These are phyloP conservation scores for Sipha maydis DNA, from an alignment of 2,888 invertebrate genomes.

Conservation along the genomic window DNA sequence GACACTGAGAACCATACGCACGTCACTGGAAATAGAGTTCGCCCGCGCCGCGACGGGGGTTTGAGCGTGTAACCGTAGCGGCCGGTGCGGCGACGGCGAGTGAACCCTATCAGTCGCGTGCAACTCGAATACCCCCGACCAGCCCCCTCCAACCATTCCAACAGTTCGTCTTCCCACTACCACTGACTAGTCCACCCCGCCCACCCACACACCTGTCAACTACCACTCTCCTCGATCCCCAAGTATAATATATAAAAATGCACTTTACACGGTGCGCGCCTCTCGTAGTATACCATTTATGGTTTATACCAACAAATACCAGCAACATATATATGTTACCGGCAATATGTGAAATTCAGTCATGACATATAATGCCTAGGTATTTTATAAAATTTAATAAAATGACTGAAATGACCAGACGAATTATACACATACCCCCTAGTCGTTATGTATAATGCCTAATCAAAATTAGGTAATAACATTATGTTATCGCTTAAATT, in stretches of 20 bases:
- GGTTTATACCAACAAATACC: no score
- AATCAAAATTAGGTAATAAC: no score
- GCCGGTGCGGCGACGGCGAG: conserved; percentile 30
- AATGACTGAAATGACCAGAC: no score
- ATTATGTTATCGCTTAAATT: no score
- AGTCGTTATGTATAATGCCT: no score
- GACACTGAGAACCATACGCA: conserved; percentile 42
- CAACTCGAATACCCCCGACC: neutral
- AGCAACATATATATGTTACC: neutral
- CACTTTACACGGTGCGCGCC: no score
- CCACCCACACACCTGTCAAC: neutral
- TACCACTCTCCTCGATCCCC: neutral
- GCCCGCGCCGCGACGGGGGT: neutral
- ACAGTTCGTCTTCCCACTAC: neutral
- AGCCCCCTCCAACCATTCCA: neutral
- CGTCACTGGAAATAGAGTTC: neutral
- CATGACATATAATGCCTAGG: no score
- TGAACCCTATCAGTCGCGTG: conserved; percentile 41
- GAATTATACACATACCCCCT: no score
- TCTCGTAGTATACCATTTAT: no score
- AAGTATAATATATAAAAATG: no score
- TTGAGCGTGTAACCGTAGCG: neutral
- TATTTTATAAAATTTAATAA: no score
- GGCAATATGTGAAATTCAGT: no score
- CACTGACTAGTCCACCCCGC: neutral